phyloP scores from a whole-genome alignment of 1,140 invertebrate species.

The Drosophila seguyi region DNA sequence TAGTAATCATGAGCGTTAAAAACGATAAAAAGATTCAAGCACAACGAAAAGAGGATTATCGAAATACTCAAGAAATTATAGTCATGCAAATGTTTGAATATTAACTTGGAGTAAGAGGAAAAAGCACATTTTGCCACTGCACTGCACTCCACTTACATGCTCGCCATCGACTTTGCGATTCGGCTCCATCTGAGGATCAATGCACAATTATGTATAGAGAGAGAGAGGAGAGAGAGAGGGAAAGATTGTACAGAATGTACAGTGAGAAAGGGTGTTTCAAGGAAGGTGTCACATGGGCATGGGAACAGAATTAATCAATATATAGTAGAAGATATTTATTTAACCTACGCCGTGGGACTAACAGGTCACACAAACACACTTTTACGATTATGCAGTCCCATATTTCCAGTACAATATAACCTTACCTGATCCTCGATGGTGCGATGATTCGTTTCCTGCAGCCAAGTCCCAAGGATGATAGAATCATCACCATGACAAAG shows the following conservation, averaged over 20 bases:
- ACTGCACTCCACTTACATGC: constrained; percentile 88
- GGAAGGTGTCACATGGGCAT: not conserved
- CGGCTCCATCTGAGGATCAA: constrained; percentile 89
- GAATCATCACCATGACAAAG: constrained; percentile 97
- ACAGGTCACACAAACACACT: constrained; percentile 6
- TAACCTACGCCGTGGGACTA: not conserved
- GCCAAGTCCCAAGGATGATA: constrained; percentile 93
- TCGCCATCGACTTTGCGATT: constrained; percentile 90
- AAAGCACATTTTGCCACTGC: not conserved
- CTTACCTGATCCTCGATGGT: constrained; percentile 98
- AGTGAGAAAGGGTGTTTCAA: constrained; percentile 32
- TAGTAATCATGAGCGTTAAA: not conserved
- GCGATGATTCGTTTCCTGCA: constrained; percentile 98
- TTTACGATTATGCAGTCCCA: not conserved
- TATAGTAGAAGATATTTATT: too few species aligned
- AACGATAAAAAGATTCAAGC: not conserved
- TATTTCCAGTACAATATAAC: not conserved
- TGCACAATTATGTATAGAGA: constrained; percentile 28
- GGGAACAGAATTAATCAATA: not conserved
- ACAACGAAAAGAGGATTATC: not conserved
- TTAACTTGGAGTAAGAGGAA: not conserved
- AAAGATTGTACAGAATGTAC: constrained; percentile 18
- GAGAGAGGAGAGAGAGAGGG: constrained; percentile 26
- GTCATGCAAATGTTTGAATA: not conserved
- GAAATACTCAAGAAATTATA: not conserved